Percentiles rank a stretch among this genome's conserved stretches.
Conservation (phyloP, 2,888 invertebrate genomes). For the Antheraea assamensis region DNA sequence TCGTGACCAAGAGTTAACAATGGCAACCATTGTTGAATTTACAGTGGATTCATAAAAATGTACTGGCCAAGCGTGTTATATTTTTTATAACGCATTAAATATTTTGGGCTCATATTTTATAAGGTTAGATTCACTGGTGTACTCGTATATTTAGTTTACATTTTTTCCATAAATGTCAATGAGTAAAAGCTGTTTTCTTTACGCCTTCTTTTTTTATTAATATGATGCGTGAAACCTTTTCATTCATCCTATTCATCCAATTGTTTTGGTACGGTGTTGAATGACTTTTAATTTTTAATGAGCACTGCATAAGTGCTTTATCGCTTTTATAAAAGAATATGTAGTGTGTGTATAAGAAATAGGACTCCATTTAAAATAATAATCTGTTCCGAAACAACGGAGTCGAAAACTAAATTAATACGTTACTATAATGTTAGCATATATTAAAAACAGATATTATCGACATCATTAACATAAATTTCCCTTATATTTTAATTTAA, state of each 20-base stretch:
- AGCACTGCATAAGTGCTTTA: background rate
- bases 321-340: background rate
- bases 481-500: too few species aligned
- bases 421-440: too few species aligned
- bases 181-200: background rate
- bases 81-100: constrained; percentile 23
- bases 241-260: background rate
- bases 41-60: constrained; percentile 22
- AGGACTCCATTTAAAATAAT: too few species aligned
- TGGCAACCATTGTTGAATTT: constrained; percentile 20
- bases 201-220: background rate
- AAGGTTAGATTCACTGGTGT: background rate
- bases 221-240: background rate
- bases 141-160: background rate
- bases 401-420: too few species aligned
- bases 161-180: background rate
- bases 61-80: constrained; percentile 20
- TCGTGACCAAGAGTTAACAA: constrained; percentile 14
- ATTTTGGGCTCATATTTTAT: constrained; percentile 8
- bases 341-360: too few species aligned
- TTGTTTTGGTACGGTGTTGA: background rate
- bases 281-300: background rate
- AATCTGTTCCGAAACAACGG: too few species aligned
- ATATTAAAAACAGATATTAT: too few species aligned
- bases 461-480: too few species aligned